These are phyloP conservation scores for Elephas maximus DNA, from an alignment of 2,113 vertebrate genomes.

Conservation along the genomic window DNA sequence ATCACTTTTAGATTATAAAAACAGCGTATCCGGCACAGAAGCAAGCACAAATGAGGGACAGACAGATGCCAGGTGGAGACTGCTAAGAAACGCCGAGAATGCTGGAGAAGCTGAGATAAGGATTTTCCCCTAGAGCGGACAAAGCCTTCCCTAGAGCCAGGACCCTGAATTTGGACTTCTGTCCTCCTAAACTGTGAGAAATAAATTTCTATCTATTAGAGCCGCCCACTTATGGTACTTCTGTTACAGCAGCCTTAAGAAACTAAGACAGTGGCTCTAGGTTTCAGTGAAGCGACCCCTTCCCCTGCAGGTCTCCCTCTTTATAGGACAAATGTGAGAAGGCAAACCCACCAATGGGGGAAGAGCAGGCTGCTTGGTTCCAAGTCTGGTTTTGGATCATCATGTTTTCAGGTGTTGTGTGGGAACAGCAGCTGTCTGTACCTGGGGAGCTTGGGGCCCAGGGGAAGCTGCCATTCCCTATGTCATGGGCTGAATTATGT, in stretches of 20 bases:
- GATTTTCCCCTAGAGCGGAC: too few relatives aligned
- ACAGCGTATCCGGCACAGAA: neutral
- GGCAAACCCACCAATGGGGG: neutral
- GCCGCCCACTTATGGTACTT: neutral
- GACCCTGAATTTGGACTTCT: too few relatives aligned
- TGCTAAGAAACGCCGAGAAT: too few relatives aligned
- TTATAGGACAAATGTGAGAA: neutral
- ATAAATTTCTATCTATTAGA: too few relatives aligned
- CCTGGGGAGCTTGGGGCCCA: neutral
- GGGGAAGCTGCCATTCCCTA: neutral
- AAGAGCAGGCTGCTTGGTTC: too few relatives aligned
- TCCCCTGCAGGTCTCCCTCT: neutral
- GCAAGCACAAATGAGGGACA: too few relatives aligned
- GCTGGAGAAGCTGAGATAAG: too few relatives aligned
- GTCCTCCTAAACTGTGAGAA: too few relatives aligned
- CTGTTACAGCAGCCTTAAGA: neutral
- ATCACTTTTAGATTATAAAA: too few relatives aligned
- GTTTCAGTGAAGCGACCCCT: fast-evolving
- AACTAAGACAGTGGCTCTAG: neutral
- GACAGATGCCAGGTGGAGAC: too few relatives aligned
- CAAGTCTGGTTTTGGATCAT: fast-evolving
- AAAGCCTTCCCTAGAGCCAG: too few relatives aligned
- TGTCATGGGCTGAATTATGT: too few relatives aligned
- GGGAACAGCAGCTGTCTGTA: neutral
- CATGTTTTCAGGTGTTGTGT: fast-evolving